Conservation (phyloP, 2,888 invertebrate species). For the Rhamnusium bicolor region DNA sequence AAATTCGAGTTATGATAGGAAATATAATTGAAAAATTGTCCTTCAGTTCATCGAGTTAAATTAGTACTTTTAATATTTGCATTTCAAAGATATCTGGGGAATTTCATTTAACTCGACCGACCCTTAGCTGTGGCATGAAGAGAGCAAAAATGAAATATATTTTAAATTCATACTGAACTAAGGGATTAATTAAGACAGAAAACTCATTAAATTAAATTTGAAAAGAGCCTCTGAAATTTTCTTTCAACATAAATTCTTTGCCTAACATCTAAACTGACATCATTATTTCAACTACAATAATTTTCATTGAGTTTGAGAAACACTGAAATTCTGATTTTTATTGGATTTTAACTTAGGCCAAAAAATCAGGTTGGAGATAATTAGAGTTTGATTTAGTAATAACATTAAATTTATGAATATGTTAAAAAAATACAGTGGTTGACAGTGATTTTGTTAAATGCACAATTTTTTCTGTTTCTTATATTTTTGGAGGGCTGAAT, state of each 20-base stretch:
- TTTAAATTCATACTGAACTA: conserved; percentile 15
- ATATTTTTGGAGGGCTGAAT: too few species aligned
- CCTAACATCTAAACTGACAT: background rate
- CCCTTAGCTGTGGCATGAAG: background rate
- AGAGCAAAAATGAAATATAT: conserved; percentile 13
- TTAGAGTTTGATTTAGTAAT: too few species aligned
- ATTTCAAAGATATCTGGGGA: conserved; percentile 15
- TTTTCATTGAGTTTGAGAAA: too few species aligned
- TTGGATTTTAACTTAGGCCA: too few species aligned
- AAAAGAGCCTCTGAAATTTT: background rate
- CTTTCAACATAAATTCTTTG: conserved; percentile 4
- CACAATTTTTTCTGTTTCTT: too few species aligned
- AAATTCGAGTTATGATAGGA: conserved; percentile 17
- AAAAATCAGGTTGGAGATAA: too few species aligned
- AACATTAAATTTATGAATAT: too few species aligned
- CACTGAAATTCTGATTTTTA: too few species aligned
- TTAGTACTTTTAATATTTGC: conserved; percentile 27
- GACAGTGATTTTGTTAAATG: too few species aligned
- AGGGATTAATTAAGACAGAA: conserved; percentile 14
- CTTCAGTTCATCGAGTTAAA: conserved; percentile 21
- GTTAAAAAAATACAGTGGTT: too few species aligned
- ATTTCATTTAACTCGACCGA: conserved; percentile 18
- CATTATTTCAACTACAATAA: too few species aligned
- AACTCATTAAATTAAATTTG: conserved; percentile 14
- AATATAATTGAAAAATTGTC: conserved; percentile 23